Percentiles rank a stretch among this genome's conserved stretches.
Evolutionary conservation across 2,888 invertebrate genomes (phyloP).

Genomic region (Pristionchus fissidentatus): DNA sequence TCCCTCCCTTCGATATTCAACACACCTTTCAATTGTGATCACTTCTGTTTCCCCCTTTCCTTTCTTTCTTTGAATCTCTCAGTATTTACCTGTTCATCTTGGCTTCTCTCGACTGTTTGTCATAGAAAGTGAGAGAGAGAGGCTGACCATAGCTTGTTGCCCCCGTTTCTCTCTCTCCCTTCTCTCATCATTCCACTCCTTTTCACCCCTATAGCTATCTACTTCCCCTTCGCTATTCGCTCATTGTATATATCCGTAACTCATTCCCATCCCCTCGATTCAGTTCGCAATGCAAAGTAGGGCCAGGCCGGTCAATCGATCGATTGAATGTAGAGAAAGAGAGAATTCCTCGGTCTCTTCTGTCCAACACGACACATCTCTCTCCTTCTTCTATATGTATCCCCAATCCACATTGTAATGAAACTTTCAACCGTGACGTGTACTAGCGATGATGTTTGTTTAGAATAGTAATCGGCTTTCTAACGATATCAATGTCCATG

Average conservation of each 20-base stretch:
- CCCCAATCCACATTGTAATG: too few relatives aligned
- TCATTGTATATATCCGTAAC: neutral
- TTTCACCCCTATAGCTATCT: slow-evolving; percentile 14
- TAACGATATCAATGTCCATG: too few relatives aligned
- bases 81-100: neutral
- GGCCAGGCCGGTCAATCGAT: too few relatives aligned
- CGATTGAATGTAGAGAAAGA: neutral
- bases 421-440: too few relatives aligned
- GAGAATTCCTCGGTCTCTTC: too few relatives aligned
- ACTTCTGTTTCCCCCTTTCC: neutral
- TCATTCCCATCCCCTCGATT: neutral
- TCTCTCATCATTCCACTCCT: slow-evolving; percentile 17
- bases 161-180: slow-evolving; percentile 9
- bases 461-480: too few relatives aligned
- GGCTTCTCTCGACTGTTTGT: slow-evolving; percentile 26
- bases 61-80: slow-evolving; percentile 19
- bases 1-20: too few relatives aligned
- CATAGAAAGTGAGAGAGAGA: slow-evolving; percentile 1
- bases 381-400: too few relatives aligned
- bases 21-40: too few relatives aligned
- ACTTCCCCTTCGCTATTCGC: slow-evolving; percentile 7
- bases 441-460: too few relatives aligned
- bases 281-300: neutral
- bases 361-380: too few relatives aligned
- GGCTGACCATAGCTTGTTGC: slow-evolving; percentile 33